Conservation (phyloP, 2,888 invertebrate species). For the Sepiola atlantica region DNA sequence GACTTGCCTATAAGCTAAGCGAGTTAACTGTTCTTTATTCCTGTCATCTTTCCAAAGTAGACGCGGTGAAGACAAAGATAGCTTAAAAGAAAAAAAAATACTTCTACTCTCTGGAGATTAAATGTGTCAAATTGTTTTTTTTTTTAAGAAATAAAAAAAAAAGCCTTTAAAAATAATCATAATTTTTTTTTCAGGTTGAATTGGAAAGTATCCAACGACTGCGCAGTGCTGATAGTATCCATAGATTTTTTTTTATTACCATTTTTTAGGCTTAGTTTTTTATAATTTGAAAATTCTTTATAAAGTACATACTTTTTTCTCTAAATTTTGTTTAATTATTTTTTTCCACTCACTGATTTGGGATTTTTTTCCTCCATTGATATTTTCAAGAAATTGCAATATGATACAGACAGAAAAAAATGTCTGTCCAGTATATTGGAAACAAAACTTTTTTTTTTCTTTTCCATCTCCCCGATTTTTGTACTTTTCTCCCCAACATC, state of each 20-base stretch:
- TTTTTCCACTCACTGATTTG: not conserved
- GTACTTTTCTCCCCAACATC: not conserved
- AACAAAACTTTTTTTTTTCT: not conserved
- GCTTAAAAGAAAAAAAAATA: not conserved
- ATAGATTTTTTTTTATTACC: not conserved
- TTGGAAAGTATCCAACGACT: slow-evolving; percentile 8
- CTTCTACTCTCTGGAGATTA: not conserved
- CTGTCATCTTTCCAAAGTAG: slow-evolving; percentile 9
- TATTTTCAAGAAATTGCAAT: not conserved
- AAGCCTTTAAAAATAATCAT: not conserved
- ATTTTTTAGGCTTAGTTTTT: not conserved
- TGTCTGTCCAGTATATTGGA: not conserved
- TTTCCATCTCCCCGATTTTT: not conserved
- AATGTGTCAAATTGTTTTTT: slow-evolving; percentile 8
- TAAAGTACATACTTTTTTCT: not conserved
- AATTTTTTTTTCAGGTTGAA: slow-evolving; percentile 2
- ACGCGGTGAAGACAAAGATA: not conserved
- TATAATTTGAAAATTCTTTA: not conserved
- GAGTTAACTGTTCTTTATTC: not conserved
- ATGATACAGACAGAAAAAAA: not conserved
- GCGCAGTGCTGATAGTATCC: not conserved
- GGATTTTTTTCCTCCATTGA: not conserved
- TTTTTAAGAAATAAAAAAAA: not conserved
- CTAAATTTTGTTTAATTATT: not conserved
- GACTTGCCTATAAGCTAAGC: not conserved